These are phyloP conservation scores for Acholoe squamosa DNA, from an alignment of 2,888 invertebrate genomes.

Conservation along the genomic window DNA sequence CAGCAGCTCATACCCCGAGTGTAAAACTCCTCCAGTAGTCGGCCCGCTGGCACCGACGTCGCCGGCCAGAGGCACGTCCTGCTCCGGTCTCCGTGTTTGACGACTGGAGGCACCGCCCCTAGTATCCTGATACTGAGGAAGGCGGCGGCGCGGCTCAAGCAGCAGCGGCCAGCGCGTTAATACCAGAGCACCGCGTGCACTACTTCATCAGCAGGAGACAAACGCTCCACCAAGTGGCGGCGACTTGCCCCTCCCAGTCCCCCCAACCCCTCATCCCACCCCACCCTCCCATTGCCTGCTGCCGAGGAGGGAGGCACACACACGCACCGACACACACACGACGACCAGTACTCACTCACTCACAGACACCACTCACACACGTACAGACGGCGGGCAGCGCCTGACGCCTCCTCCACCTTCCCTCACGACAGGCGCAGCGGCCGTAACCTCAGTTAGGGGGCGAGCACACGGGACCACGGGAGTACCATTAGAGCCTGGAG, in stretches of 20 bases:
- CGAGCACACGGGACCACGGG: constrained; percentile 47
- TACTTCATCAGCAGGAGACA: constrained; percentile 60
- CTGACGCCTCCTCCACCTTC: not conserved
- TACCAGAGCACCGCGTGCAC: not conserved
- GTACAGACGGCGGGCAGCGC: not conserved
- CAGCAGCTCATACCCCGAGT: not conserved
- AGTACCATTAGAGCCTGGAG: constrained; percentile 31
- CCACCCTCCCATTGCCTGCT: not conserved
- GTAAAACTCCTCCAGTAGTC: constrained; percentile 11
- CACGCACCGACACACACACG: constrained; percentile 18
- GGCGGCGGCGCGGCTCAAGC: too few species aligned
- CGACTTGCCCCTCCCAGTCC: not conserved
- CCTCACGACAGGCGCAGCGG: not conserved
- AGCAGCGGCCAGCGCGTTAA: too few species aligned
- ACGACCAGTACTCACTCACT: constrained; percentile 31
- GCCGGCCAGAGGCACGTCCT: constrained; percentile 28
- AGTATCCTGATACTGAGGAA: not conserved
- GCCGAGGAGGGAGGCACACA: not conserved
- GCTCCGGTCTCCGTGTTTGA: not conserved
- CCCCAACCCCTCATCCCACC: not conserved
- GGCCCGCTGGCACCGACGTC: not conserved
- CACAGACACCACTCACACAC: constrained; percentile 6
- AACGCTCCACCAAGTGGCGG: constrained; percentile 55
- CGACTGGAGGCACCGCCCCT: not conserved
- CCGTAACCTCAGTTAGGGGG: constrained; percentile 59